Conservation (phyloP, 2,888 invertebrate genomes). For the Melanchra persicariae region DNA sequence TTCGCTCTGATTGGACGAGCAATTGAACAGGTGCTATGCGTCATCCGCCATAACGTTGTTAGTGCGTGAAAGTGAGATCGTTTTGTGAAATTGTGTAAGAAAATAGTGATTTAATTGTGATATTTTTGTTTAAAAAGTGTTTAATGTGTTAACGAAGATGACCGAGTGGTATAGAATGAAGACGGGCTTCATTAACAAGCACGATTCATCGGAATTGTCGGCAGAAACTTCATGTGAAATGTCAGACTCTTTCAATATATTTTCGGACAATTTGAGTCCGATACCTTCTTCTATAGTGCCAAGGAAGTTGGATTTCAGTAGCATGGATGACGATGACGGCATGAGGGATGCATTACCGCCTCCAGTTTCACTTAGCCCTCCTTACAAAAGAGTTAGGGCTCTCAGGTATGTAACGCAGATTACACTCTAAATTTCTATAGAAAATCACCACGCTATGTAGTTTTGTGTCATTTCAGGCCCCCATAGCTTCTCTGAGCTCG, state of each 20-base stretch:
- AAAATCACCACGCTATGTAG: slow-evolving; percentile 74
- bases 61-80: slow-evolving; percentile 84
- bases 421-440: slow-evolving; percentile 52
- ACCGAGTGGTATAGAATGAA: slow-evolving; percentile 88
- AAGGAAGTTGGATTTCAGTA: slow-evolving; percentile 91
- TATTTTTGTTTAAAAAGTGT: slow-evolving; percentile 77
- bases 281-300: slow-evolving; percentile 89
- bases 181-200: slow-evolving; percentile 79
- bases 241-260: slow-evolving; percentile 91
- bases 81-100: slow-evolving; percentile 78
- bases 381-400: slow-evolving; percentile 91
- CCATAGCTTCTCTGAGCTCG: background rate
- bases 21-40: slow-evolving; percentile 88
- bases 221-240: slow-evolving; percentile 92
- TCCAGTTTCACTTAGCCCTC: slow-evolving; percentile 86
- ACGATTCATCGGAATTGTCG: slow-evolving; percentile 90
- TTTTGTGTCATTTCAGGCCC: slow-evolving; percentile 8
- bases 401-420: slow-evolving; percentile 83
- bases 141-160: slow-evolving; percentile 82
- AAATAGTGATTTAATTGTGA: slow-evolving; percentile 76
- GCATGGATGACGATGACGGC: slow-evolving; percentile 86
- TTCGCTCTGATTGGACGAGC: slow-evolving; percentile 79
- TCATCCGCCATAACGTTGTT: slow-evolving; percentile 89
- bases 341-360: slow-evolving; percentile 79
- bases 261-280: slow-evolving; percentile 91